phyloP scores from a whole-genome alignment of 2,797 vertebrate genomes.

The Myripristis jacobus region DNA sequence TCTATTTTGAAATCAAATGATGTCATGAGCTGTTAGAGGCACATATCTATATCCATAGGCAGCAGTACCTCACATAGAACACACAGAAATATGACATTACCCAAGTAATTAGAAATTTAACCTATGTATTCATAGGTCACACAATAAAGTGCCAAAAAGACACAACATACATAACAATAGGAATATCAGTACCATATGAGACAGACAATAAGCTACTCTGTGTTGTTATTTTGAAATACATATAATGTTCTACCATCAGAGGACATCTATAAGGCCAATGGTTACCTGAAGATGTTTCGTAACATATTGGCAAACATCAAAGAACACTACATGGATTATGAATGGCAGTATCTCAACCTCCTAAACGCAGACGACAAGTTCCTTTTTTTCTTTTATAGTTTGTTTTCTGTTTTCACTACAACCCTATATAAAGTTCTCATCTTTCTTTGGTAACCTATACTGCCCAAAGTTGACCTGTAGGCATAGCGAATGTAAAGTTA shows the following conservation, averaged over 20 bases:
- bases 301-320: conserved; percentile 87
- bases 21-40: conserved; percentile 89
- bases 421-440: conserved; percentile 72
- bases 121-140: conserved; percentile 93
- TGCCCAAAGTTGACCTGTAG: conserved; percentile 83
- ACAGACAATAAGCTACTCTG: conserved; percentile 85
- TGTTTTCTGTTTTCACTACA: conserved; percentile 70
- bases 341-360: conserved; percentile 86
- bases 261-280: conserved; percentile 96
- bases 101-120: conserved; percentile 96
- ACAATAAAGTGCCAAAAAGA: conserved; percentile 95
- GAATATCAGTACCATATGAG: conserved; percentile 84
- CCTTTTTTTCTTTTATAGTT: conserved; percentile 72
- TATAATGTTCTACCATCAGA: conserved; percentile 87
- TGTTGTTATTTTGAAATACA: conserved; percentile 81
- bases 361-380: conserved; percentile 74
- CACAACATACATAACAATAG: conserved; percentile 87
- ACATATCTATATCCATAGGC: conserved; percentile 97
- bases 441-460: conserved; percentile 86
- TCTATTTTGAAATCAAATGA: conserved; percentile 85
- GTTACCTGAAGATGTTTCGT: conserved; percentile 94
- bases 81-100: conserved; percentile 94
- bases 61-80: conserved; percentile 91
- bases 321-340: conserved; percentile 84
- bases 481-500: conserved; percentile 73